These are phyloP conservation scores for Paguma larvata DNA, from an alignment of 2,797 vertebrate genomes.

Conservation along the genomic window DNA sequence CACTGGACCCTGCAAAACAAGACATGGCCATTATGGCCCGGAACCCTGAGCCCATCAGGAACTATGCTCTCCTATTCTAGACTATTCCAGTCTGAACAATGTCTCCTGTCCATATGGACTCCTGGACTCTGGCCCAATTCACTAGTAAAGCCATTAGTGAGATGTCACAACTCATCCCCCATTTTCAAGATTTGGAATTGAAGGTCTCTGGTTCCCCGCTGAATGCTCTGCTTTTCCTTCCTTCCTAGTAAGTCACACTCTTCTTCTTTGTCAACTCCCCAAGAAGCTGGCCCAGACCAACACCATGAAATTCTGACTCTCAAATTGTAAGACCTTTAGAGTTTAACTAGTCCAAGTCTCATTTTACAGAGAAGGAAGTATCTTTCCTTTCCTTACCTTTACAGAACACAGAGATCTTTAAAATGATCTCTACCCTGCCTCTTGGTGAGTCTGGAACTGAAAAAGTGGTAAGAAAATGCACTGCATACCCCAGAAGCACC, in stretches of 20 bases:
- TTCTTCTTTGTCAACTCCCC: neutral
- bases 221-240: slow-evolving; percentile 12
- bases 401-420: neutral
- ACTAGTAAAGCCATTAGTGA: neutral
- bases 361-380: neutral
- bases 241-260: neutral
- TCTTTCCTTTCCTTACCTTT: too few species aligned
- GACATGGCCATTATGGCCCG: neutral
- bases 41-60: neutral
- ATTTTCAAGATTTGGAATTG: neutral
- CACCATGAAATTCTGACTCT: neutral
- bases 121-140: neutral
- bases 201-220: neutral
- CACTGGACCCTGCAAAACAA: slow-evolving; percentile 91
- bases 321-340: neutral
- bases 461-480: neutral
- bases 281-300: neutral
- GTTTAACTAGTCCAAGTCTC: neutral
- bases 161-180: neutral
- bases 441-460: neutral
- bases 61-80: neutral
- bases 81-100: neutral
- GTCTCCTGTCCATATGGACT: neutral
- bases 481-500: neutral
- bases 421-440: neutral